Base-by-base conservation (phyloP, 2,797 vertebrate genomes). In the Diglossa cyanea region DNA sequence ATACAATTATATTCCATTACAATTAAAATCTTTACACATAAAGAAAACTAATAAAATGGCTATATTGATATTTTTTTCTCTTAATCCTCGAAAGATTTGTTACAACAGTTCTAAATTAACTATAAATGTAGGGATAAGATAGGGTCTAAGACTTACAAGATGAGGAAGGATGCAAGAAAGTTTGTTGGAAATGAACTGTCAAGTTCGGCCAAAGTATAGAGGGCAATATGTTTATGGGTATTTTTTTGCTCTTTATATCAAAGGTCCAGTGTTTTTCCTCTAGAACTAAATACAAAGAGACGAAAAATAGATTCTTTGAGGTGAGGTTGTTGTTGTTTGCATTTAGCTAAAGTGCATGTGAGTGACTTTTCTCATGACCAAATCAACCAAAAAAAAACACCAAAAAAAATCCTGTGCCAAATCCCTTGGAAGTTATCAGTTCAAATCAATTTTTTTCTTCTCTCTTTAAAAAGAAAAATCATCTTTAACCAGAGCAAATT, bases 101-200 rank as follows among this genome's bases (percentile, higher is more conserved):
- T 94, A 90, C 87, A 95, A 51, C 65, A 62, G 68, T 95, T 97
- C 95, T 78, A 97, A 96, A 97, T 96, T 50, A 96, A 88, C 90
- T 97, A 94, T 95, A 95, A 96, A 96, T 92, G 31, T 47, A 77
- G 45, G 48, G 63, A 74, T 93, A 82, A 96, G 93, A 88, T 86
- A 76, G 92, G 86, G 50, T 94, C 24, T 94, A n/a, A 73, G 50
- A 44, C 62, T 48, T 90, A 85, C 2, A 19, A 80, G 48, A 42
- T 53, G 51, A 61, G 47, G 30, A 92, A 77, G 8, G 23, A 55
- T 73, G 21, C 42, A 61, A 66, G 23, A 48, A 78, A 21, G 18
- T 37, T 47, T 74, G 35, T 71, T n/a, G 25, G n/a, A 61, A 68
- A 42, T 45, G 53, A 45, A 30, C 53, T 58, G n/a, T 9, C 23